These are phyloP conservation scores for Chiridota heheva DNA, from an alignment of 35 echinoderm and acorn worm species.

Conservation along the genomic window DNA sequence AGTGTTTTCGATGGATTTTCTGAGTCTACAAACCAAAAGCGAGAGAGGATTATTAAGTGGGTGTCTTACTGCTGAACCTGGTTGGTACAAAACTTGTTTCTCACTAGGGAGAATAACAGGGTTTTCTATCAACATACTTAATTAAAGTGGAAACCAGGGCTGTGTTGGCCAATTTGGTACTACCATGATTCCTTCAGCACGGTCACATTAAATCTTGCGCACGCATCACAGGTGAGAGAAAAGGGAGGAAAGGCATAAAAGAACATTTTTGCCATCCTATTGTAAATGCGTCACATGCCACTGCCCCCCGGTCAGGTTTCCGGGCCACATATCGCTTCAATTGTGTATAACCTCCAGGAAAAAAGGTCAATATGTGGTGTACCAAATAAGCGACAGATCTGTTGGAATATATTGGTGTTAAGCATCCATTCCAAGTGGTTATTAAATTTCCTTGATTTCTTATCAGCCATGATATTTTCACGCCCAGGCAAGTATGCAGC, in stretches of 20 bases:
- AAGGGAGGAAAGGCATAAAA: slow-evolving; percentile 66
- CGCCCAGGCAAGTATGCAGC: slow-evolving; percentile 51
- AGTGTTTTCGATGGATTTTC: slow-evolving; percentile 14
- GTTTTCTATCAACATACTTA: not conserved
- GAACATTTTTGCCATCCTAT: slow-evolving; percentile 14
- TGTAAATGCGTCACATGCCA: slow-evolving; percentile 47
- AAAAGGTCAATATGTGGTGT: slow-evolving; percentile 66
- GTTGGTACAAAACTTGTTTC: slow-evolving; percentile 20
- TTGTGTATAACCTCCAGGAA: slow-evolving; percentile 51
- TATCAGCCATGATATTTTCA: slow-evolving; percentile 43
- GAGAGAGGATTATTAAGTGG: slow-evolving; percentile 15
- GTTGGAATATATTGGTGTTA: slow-evolving; percentile 19
- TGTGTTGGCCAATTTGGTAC: slow-evolving; percentile 61
- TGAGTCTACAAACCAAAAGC: slow-evolving; percentile 34
- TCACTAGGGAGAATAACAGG: not conserved
- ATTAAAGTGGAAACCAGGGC: slow-evolving; percentile 37
- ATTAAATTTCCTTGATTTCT: slow-evolving; percentile 48
- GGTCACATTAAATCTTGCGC: slow-evolving; percentile 30
- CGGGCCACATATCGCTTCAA: slow-evolving; percentile 45
- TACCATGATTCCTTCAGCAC: slow-evolving; percentile 36
- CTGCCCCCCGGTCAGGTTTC: slow-evolving; percentile 41
- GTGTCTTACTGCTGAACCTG: slow-evolving; percentile 3
- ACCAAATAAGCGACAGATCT: slow-evolving; percentile 33
- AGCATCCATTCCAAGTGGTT: slow-evolving; percentile 53
- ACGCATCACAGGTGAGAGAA: slow-evolving; percentile 5